Evolutionary conservation across 1,140 invertebrate genomes (phyloP).

Genomic region (Sitophilus oryzae): DNA sequence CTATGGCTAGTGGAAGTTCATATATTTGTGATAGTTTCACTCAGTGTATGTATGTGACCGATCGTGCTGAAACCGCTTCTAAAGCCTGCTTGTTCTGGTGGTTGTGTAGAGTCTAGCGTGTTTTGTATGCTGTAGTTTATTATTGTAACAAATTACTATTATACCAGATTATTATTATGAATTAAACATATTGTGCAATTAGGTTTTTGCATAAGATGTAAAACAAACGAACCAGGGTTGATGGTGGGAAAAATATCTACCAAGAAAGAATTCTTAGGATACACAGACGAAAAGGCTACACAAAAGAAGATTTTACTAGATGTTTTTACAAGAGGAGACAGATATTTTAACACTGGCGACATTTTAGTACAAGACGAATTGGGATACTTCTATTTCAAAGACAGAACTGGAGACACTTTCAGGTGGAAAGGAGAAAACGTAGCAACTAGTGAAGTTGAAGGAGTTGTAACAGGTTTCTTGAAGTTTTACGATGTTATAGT

Average conservation of each 20-base stretch:
- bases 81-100: too few species aligned
- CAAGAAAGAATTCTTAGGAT: conserved; percentile 71
- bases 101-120: too few species aligned
- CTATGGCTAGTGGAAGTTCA: too few species aligned
- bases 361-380: conserved; percentile 84
- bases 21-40: too few species aligned
- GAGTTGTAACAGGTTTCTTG: conserved; percentile 76
- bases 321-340: conserved; percentile 82
- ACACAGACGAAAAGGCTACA: conserved; percentile 82
- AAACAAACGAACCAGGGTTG: conserved; percentile 66
- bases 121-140: too few species aligned
- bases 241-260: conserved; percentile 75
- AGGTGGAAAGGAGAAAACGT: conserved; percentile 95
- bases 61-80: too few species aligned
- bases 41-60: too few species aligned
- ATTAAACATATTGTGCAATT: neutral
- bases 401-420: conserved; percentile 93
- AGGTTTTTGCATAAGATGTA: conserved; percentile 66
- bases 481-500: conserved; percentile 66
- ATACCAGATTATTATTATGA: neutral
- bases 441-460: conserved; percentile 94
- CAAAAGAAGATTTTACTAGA: conserved; percentile 85
- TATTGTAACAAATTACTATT: too few species aligned
- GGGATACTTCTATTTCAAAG: conserved; percentile 93
- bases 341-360: conserved; percentile 89